Percentiles rank a stretch among this genome's conserved stretches.
Evolutionary conservation across 1,140 invertebrate species (phyloP).

Genomic region (Maniola jurtina): DNA sequence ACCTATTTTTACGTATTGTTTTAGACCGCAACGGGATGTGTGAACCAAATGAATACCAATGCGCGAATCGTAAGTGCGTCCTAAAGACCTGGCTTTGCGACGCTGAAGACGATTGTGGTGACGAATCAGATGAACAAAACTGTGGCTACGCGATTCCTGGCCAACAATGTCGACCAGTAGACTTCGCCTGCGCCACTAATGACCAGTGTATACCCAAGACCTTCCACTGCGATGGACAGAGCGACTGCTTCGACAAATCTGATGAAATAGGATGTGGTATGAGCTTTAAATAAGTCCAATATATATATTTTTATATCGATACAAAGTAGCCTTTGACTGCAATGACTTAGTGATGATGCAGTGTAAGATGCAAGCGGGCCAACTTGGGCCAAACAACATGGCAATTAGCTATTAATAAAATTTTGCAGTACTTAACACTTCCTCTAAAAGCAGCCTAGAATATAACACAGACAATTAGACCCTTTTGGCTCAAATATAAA

Average conservation of each 20-base stretch:
- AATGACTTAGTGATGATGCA: no score
- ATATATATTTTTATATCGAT: neutral
- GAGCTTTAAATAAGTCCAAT: slow-evolving; percentile 69
- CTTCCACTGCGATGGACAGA: slow-evolving; percentile 95
- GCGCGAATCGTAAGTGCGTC: slow-evolving; percentile 92
- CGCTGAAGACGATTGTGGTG: slow-evolving; percentile 94
- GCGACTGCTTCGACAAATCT: slow-evolving; percentile 92
- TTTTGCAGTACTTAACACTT: no score
- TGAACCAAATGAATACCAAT: slow-evolving; percentile 96
- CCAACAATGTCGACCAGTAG: slow-evolving; percentile 86
- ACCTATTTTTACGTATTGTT: slow-evolving; percentile 12
- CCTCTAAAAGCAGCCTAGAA: no score
- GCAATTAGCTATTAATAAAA: no score
- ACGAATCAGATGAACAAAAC: slow-evolving; percentile 86
- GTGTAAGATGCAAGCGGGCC: no score
- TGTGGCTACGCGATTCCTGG: slow-evolving; percentile 81
- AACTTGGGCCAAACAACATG: no score
- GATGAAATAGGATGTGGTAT: slow-evolving; percentile 97
- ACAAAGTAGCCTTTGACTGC: neutral
- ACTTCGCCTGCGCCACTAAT: slow-evolving; percentile 89
- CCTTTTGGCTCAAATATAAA: neutral
- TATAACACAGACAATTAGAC: no score
- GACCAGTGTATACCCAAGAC: slow-evolving; percentile 95
- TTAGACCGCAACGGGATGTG: slow-evolving; percentile 80
- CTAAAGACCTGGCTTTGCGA: slow-evolving; percentile 96